Evolutionary conservation across 2,113 vertebrate species (phyloP), one percentile per base, ranked within the genome.

Genomic region (Tragulus kanchil): DNA sequence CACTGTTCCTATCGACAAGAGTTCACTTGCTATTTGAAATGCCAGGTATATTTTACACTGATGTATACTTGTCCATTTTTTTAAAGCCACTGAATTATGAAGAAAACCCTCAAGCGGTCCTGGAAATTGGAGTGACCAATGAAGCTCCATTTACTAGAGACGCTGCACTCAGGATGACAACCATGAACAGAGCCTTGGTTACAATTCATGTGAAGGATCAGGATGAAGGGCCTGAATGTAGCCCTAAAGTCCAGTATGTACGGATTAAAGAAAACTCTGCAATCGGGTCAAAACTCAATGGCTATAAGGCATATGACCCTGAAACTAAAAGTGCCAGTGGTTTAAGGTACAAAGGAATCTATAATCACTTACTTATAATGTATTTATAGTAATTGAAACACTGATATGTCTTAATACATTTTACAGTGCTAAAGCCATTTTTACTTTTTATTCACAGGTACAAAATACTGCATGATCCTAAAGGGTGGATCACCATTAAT

Each of bases 221-320:
- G 10, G 99, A 99, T 6, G 99, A 99, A 95, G 99, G 99, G 0
- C 99, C 99, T 0, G 98, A 99, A 90, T 99, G 99, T 77, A 97
- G 62, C 0, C 98, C 99, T 1, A 97, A 97, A 2, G 85, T 95
- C 1, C 54, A 99, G 10, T 65, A 85, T 19, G 36, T 99, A 3
- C 95, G 5, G 0, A 98, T 99, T 81, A 99, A 99, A 71, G 99
- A 99, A 96, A 99, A 99, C 6, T 97, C 97, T 6, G 90, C 98
- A 0, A 79, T 98, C 16, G 99, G 99, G 64, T 98, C 98, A 0
- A 0, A 73, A 62, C 98, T 99, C 78, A 99, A 98, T 81, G 98
- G 85, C 8, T 99, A 99, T 1, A 25, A 90, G 36, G 99, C 99
- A 23, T 50, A 92, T 8, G 99, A 99, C 93, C 99, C 99, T 4